phyloP scores from a whole-genome alignment of 2,797 vertebrate genomes.

The Phaenicophaeus curvirostris region DNA sequence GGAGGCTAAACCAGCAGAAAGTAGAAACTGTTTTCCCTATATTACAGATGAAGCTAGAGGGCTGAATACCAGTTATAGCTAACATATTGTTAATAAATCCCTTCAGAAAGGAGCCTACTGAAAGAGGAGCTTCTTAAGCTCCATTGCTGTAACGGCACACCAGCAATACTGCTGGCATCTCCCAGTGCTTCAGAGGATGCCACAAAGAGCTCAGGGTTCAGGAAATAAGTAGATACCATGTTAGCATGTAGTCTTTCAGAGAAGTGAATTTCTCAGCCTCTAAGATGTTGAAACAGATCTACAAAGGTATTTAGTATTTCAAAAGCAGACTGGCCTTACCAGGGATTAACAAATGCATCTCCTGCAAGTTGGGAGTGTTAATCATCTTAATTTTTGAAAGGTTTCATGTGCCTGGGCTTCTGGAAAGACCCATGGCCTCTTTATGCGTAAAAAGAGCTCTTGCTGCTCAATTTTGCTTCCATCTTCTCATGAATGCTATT shows the following conservation, averaged over 20 bases:
- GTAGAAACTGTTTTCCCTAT: not conserved
- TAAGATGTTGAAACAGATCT: not conserved
- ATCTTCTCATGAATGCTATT: not conserved
- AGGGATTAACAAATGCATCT: not conserved
- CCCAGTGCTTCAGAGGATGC: not conserved
- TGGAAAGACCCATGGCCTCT: not conserved
- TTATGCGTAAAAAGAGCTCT: not conserved
- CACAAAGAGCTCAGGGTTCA: not conserved
- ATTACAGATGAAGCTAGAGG: not conserved
- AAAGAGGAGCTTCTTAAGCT: not conserved
- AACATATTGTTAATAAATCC: not conserved
- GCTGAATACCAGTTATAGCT: not conserved
- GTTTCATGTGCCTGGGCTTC: not conserved
- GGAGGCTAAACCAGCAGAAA: not conserved
- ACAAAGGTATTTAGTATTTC: not conserved
- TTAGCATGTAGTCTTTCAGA: not conserved
- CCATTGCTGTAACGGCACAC: rapidly evolving
- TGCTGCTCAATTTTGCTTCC: not conserved
- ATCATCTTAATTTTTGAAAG: not conserved
- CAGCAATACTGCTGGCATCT: not conserved
- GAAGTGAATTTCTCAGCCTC: not conserved
- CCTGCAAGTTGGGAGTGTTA: not conserved
- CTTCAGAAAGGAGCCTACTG: not conserved
- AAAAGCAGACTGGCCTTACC: not conserved
- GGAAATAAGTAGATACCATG: not conserved